Base-by-base conservation (phyloP, 2,113 vertebrate genomes). In the Clarias macrocephalus region DNA sequence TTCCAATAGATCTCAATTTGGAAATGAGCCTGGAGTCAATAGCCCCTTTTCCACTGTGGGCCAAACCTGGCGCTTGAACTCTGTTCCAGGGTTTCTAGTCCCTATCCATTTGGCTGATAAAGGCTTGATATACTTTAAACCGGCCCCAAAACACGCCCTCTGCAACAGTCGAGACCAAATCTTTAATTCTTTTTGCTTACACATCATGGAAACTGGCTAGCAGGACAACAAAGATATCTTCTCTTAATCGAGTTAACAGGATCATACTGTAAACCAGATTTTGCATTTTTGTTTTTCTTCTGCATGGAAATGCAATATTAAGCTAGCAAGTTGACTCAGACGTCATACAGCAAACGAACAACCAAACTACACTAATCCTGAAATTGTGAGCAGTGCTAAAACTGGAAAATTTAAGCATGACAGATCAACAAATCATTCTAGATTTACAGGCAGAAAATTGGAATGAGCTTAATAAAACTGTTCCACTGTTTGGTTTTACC, bases 1-100 rank as follows among this genome's bases (percentile, higher is more conserved):
- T 60, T 72, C 70, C 65, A 89, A n/a, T 80, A 84, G 88, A 56
- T 85, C 80, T 65, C 42, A 42, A 81, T 87, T 89, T 87, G 82
- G 88, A 80, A 89, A 84, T 33, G 82, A 79, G 42, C 62, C 52
- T 66, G 88, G 54, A 76, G 76, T 62, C 80, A 79, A 62, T 65
- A 70, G 77, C 66, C 83, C 79, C 54, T 63, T 33, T 81, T 62
- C 80, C 80, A 12, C 19, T 81, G 80, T 81, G 80, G 30, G 59
- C 80, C 80, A 81, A 81, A 62, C 80, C 19, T 81, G 33, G 80
- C 37, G 59, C 30, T 81, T 81, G 80, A 81, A 81, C 59, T 42
- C 33, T n/a, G 16, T 81, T 81, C 19, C 42, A 63, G 18, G 11
- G 6, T 42, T 81, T 4, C 80, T 42, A 9, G 80, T 81, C 80